These are phyloP conservation scores for Achlya flavicornis DNA, from an alignment of 2,888 invertebrate genomes.

Conservation along the genomic window DNA sequence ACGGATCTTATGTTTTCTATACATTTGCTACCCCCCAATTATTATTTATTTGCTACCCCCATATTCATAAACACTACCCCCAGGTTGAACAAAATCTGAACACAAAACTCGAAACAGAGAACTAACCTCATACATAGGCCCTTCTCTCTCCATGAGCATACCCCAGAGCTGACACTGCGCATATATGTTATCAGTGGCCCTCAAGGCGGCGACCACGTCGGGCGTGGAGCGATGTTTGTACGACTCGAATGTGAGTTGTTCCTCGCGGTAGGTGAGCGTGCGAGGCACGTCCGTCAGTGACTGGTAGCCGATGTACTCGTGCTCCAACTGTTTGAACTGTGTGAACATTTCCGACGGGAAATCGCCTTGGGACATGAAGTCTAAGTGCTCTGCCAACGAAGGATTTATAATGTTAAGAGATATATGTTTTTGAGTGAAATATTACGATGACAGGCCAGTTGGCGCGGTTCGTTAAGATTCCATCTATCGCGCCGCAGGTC, in stretches of 20 bases:
- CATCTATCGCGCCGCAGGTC: no score
- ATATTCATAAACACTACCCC: no score
- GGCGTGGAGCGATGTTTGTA: constrained; percentile 82
- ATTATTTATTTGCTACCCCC: no score
- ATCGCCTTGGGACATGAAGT: constrained; percentile 95
- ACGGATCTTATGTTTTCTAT: no score
- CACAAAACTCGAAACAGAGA: neutral
- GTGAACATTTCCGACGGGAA: constrained; percentile 89
- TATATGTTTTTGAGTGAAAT: no score
- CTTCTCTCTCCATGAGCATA: constrained; percentile 91
- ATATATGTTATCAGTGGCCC: constrained; percentile 88
- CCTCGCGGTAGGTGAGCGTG: constrained; percentile 89
- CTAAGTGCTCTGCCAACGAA: constrained; percentile 92
- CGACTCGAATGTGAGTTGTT: constrained; percentile 46
- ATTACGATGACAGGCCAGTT: no score
- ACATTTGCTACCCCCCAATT: no score
- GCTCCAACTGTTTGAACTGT: constrained; percentile 94
- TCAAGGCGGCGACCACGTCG: constrained; percentile 89
- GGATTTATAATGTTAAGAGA: neutral
- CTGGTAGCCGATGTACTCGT: constrained; percentile 97
- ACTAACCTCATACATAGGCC: constrained; percentile 89
- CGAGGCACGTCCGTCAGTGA: constrained; percentile 97
- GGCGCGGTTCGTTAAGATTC: no score
- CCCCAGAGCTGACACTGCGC: constrained; percentile 93
- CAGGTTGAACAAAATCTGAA: no score